phyloP scores from a whole-genome alignment of 2,797 vertebrate genomes.

The Denticeps clupeoides region DNA sequence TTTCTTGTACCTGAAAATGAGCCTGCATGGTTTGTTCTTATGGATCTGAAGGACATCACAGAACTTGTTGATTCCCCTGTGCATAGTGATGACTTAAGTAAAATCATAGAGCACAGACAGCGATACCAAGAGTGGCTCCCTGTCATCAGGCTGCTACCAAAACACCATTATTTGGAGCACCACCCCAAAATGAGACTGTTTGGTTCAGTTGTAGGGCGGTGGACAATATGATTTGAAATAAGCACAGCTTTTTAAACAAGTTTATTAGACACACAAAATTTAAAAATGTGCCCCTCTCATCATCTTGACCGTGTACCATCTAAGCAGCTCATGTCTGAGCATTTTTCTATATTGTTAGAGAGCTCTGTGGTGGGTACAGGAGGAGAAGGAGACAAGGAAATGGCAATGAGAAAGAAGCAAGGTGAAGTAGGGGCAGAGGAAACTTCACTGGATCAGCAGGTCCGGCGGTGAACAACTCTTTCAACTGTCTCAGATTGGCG shows the following conservation, averaged over 20 bases:
- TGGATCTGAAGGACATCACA: neutral
- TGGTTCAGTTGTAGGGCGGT: neutral
- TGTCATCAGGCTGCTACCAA: neutral
- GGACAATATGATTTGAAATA: neutral
- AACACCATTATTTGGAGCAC: slow-evolving; percentile 7
- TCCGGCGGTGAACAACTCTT: no score
- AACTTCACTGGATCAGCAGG: no score
- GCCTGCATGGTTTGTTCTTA: neutral
- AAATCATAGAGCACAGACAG: slow-evolving; percentile 1
- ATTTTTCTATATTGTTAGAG: neutral
- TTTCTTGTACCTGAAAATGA: slow-evolving; percentile 5
- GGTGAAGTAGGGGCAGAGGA: no score
- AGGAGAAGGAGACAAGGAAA: no score
- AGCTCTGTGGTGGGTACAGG: neutral
- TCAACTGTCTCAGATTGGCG: no score
- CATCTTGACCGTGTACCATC: neutral
- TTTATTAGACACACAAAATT: neutral
- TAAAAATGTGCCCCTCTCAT: neutral
- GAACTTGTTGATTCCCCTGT: neutral
- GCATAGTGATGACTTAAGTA: neutral
- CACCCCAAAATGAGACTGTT: slow-evolving; percentile 5
- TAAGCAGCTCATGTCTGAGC: neutral
- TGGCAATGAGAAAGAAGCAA: no score
- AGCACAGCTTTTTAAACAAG: no score
- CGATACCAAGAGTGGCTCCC: neutral